A percentile compares a stretch with the other conserved stretches of the same genome.
phyloP scores from a whole-genome alignment of 2,888 invertebrate species.

The Epistrophe eligans region DNA sequence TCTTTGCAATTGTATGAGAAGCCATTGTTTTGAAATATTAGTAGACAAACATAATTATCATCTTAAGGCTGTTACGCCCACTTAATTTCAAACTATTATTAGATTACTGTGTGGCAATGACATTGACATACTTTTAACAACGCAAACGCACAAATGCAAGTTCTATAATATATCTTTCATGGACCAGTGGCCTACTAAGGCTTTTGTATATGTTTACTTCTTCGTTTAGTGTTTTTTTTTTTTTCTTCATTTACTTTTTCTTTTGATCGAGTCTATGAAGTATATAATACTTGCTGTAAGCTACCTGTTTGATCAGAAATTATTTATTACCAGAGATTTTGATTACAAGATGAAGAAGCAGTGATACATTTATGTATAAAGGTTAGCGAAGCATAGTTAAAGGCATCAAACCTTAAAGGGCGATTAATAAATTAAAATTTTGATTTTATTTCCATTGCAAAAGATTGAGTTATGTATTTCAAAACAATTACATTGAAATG shows the following conservation, averaged over 20 bases:
- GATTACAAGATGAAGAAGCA: not conserved
- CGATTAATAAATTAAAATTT: not conserved
- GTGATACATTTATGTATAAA: not conserved
- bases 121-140: slow-evolving; percentile 60
- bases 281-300: not conserved
- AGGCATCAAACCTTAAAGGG: not conserved
- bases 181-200: slow-evolving; percentile 40
- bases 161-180: slow-evolving; percentile 44
- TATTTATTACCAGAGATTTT: not conserved
- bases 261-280: slow-evolving; percentile 8
- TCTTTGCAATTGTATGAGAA: slow-evolving; percentile 13
- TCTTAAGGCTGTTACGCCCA: slow-evolving; percentile 59
- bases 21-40: slow-evolving; percentile 34
- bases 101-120: slow-evolving; percentile 26
- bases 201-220: slow-evolving; percentile 13
- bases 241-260: not conserved
- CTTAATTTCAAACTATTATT: slow-evolving; percentile 40
- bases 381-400: not conserved
- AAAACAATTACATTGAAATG: not conserved
- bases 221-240: slow-evolving; percentile 21
- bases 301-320: slow-evolving; percentile 31
- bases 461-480: not conserved
- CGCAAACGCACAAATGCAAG: slow-evolving; percentile 32
- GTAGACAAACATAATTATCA: slow-evolving; percentile 16
- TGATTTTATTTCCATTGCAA: not conserved